Evolutionary conservation across 2,888 invertebrate genomes (phyloP), one percentile per base, ranked within the genome.

Genomic region (Athalia rosae): DNA sequence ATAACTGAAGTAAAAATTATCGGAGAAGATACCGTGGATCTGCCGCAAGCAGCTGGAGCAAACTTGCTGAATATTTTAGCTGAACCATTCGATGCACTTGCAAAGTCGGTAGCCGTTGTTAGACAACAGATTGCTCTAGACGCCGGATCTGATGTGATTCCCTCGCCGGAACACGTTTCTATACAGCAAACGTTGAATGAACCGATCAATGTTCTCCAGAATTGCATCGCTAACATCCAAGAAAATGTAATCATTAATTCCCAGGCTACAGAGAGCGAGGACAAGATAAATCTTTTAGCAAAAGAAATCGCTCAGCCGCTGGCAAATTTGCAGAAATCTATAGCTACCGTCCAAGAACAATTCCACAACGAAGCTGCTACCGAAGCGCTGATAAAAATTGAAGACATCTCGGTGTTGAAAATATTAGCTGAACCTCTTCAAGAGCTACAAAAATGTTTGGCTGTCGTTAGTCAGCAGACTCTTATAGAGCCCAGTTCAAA

Each of bases 351-450:
- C n/a, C 84, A 83, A 9, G 79, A 82, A 3, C 45, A 73, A 6
- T 53, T 79, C 0, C 77, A 79, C 45, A 4, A 59, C 1, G 77
- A 73, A 0, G 74, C 81, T 0, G 82, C 81, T 41, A 4, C 79
- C 0, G 64, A 74, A 4, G 81, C 81, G 13, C 5, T 83, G 0
- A 74, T 79, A 1, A 79, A 78, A 53, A 66, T 73, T 4, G 83
- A 84, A 2, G 82, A 81, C 59, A 58, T 84, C 45, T 83, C 86
- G 0, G 82, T 90, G 4, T 83, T 91, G 56, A 87, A 90, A 73
- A 89, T 90, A 3, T 86, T 92, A 11, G 92, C 92, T 50, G 88
- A 91, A 79, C 91, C 92, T 13, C 85, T 92, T 71, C 88, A 90
- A 53, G 91, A 92, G 80, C 84, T 92, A 63, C 87, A 91, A 66